Percentiles rank a stretch among this genome's conserved stretches.
phyloP scores from a whole-genome alignment of 2,113 vertebrate genomes.

The Thinocorus orbignyianus region DNA sequence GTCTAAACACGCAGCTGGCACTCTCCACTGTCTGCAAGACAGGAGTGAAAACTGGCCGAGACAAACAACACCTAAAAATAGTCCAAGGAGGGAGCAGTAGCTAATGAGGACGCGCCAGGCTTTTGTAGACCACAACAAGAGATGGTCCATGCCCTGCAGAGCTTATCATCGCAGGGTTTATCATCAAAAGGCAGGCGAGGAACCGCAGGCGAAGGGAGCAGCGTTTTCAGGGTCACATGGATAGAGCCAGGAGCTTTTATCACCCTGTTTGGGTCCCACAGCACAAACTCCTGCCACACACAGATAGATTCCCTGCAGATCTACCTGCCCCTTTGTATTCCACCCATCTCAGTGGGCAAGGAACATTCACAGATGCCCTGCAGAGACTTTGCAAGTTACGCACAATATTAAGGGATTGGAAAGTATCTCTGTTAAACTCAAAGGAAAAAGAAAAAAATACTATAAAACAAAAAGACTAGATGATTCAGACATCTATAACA shows the following conservation, averaged over 20 bases:
- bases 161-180: background rate
- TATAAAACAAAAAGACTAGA: background rate
- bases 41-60: background rate
- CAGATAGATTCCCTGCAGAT: background rate
- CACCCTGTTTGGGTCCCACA: background rate
- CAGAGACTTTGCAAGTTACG: background rate
- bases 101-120: background rate
- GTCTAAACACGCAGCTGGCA: constrained; percentile 17
- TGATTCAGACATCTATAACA: background rate
- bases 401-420: background rate
- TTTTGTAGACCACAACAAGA: background rate
- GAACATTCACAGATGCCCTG: background rate
- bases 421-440: background rate
- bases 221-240: background rate
- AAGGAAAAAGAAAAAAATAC: background rate
- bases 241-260: background rate
- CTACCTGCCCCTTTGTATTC: background rate
- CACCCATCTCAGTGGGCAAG: background rate
- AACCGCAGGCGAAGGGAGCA: background rate
- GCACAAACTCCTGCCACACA: background rate
- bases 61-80: constrained; percentile 37
- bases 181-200: background rate
- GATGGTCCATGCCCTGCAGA: background rate
- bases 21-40: background rate
- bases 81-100: background rate